phyloP scores from a whole-genome alignment of 2,113 vertebrate species.

The Chloroceryle aenea region DNA sequence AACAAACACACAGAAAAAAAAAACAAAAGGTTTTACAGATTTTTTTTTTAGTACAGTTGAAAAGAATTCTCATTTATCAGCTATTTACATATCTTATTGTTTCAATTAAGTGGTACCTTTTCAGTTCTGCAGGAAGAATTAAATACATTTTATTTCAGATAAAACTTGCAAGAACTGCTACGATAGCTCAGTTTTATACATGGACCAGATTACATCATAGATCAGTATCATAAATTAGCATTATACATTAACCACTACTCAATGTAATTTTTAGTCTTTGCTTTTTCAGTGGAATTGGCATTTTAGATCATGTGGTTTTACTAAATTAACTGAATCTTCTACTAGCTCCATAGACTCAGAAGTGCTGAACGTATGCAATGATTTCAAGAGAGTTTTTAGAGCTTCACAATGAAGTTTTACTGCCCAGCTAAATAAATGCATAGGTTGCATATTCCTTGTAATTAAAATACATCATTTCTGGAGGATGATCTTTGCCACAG shows the following conservation, averaged over 20 bases:
- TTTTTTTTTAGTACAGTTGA: neutral
- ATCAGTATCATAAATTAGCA: neutral
- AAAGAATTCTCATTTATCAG: neutral
- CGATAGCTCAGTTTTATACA: neutral
- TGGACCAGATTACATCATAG: neutral
- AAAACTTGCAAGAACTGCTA: neutral
- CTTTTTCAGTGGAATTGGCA: neutral
- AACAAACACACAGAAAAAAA: no score
- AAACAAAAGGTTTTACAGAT: neutral
- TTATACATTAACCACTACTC: neutral
- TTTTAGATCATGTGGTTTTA: neutral
- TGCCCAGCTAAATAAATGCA: conserved; percentile 52
- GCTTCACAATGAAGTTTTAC: conserved; percentile 58
- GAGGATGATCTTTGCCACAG: conserved; percentile 35
- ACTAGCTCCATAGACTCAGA: neutral
- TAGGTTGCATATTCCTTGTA: conserved; percentile 20
- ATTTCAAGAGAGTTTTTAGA: conserved; percentile 54
- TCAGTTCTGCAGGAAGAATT: neutral
- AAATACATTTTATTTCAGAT: neutral
- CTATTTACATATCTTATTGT: neutral
- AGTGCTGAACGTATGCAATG: neutral
- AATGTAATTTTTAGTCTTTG: neutral
- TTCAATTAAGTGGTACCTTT: neutral
- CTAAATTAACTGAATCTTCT: neutral
- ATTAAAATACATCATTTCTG: conserved; percentile 66